Evolutionary conservation across 2,888 invertebrate species (phyloP), one percentile per base, ranked within the genome.

Genomic region (Protonemura montana): DNA sequence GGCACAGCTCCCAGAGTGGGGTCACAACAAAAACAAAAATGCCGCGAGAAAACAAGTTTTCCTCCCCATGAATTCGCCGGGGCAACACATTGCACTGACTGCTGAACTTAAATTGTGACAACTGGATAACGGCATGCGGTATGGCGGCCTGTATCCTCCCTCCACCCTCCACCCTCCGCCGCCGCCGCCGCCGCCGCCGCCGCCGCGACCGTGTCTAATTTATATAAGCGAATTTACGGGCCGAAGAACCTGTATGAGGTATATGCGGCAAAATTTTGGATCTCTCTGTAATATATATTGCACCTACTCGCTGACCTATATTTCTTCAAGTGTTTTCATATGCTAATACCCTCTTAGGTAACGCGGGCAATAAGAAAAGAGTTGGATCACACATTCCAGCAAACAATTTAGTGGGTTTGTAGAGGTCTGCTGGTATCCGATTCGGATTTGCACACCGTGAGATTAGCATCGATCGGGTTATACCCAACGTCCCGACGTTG

Each of bases 11-110:
- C 25, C 42, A 41, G 26, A 25, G 41, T 35, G 21, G 35, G 27
- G 35, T 27, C 42, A 84, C 84, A 84, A 84, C 29, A 76, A 84
- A 59, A 84, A 42, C 84, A 84, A 84, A 76, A 42, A 28, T 13
- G 25, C 16, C 13, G 25, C n/a, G 30, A 29, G 42, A 41, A 41
- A 82, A 82, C 42, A 82, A 82, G 82, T 41, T 78, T 26, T 78
- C 27, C 78, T 78, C 78, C 27, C 78, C 78, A 78, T 78, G 78
- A 78, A 78, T 78, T 41, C 35, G 25, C 82, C 78, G 82, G 3
- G 35, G 82, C 30, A 82, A 82, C 41, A 82, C 82, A 82, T 82
- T 30, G 41, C 82, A 7, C 35, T 35, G 82, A 82, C 82, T 82
- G 35, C 41, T 10, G 82, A 26, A 35, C 35, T 35, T 82, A 41